These are phyloP conservation scores for Anableps anableps DNA, from an alignment of 2,797 vertebrate genomes.

Conservation along the genomic window DNA sequence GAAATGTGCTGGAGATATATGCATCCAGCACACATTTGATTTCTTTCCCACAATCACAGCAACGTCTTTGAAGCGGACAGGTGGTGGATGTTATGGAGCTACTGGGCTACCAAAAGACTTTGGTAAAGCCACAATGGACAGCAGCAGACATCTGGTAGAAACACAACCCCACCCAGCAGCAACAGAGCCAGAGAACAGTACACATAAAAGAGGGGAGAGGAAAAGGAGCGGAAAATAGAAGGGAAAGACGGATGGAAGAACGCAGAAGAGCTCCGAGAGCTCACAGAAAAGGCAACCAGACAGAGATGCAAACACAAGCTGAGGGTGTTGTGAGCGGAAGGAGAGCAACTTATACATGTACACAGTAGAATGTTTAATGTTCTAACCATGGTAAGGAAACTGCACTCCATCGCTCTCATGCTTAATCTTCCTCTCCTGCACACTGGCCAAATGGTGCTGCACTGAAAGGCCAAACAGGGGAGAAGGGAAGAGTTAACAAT, in stretches of 20 bases:
- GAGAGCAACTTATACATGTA: constrained; percentile 70
- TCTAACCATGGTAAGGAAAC: constrained; percentile 89
- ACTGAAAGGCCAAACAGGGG: constrained; percentile 86
- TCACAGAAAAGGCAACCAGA: constrained; percentile 58
- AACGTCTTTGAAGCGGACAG: constrained; percentile 53
- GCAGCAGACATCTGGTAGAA: constrained; percentile 75
- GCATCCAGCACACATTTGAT: constrained; percentile 22
- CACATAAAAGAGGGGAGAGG: constrained; percentile 22
- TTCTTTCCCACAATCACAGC: constrained; percentile 45
- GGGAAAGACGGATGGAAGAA: constrained; percentile 33
- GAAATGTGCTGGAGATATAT: constrained; percentile 9
- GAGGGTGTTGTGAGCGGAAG: constrained; percentile 66
- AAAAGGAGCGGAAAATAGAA: constrained; percentile 4
- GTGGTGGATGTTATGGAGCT: constrained; percentile 63
- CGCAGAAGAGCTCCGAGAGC: constrained; percentile 35
- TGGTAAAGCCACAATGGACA: constrained; percentile 68
- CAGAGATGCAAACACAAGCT: constrained; percentile 49
- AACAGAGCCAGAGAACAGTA: constrained; percentile 65
- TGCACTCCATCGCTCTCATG: constrained; percentile 87
- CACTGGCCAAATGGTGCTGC: constrained; percentile 87
- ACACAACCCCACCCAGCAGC: constrained; percentile 73
- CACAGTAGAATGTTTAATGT: constrained; percentile 80
- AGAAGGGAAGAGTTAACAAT: constrained; percentile 82
- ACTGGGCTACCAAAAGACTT: constrained; percentile 73
- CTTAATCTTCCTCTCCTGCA: constrained; percentile 89